Percentiles rank a stretch among this genome's conserved stretches.
These are phyloP conservation scores for Hemicrepidius hirtus DNA, from an alignment of 2,888 invertebrate species.

Conservation along the genomic window DNA sequence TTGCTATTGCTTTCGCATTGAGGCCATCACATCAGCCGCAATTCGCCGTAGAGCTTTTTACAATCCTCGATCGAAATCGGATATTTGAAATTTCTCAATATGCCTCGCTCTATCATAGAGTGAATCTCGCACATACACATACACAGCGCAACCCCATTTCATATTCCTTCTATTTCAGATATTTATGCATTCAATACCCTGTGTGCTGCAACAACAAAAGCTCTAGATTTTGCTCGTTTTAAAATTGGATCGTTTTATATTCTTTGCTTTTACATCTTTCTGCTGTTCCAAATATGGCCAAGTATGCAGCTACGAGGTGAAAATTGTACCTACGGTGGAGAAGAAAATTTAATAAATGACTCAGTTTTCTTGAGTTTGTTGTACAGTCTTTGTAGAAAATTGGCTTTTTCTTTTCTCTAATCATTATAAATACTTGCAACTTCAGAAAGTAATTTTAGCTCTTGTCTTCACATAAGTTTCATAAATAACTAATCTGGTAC, in stretches of 20 bases:
- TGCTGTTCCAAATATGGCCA: slow-evolving; percentile 1
- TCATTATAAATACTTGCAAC: slow-evolving; percentile 9
- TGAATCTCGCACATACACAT: slow-evolving; percentile 50
- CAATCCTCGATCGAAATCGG: slow-evolving; percentile 59
- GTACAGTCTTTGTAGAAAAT: slow-evolving; percentile 3
- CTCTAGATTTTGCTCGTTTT: slow-evolving; percentile 34
- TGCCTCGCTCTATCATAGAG: slow-evolving; percentile 54
- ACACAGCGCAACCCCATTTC: slow-evolving; percentile 23
- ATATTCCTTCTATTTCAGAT: slow-evolving; percentile 35
- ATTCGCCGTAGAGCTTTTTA: slow-evolving; percentile 58
- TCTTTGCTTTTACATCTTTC: slow-evolving; percentile 21
- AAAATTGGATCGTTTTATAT: slow-evolving; percentile 23
- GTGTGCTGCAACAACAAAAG: slow-evolving; percentile 32
- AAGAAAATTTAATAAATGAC: slow-evolving; percentile 30
- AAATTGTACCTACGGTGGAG: background rate
- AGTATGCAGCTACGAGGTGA: slow-evolving; percentile 19
- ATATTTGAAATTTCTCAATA: slow-evolving; percentile 63
- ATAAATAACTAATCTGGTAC: no score
- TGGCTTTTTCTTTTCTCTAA: slow-evolving; percentile 23
- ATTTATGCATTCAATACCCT: slow-evolving; percentile 41
- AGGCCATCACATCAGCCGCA: slow-evolving; percentile 53
- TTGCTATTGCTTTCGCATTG: slow-evolving; percentile 56
- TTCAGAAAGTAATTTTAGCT: background rate
- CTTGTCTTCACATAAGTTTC: background rate
- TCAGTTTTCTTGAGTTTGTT: slow-evolving; percentile 3